phyloP scores from a whole-genome alignment of 1,140 invertebrate species.

The Saccostrea glomerata region DNA sequence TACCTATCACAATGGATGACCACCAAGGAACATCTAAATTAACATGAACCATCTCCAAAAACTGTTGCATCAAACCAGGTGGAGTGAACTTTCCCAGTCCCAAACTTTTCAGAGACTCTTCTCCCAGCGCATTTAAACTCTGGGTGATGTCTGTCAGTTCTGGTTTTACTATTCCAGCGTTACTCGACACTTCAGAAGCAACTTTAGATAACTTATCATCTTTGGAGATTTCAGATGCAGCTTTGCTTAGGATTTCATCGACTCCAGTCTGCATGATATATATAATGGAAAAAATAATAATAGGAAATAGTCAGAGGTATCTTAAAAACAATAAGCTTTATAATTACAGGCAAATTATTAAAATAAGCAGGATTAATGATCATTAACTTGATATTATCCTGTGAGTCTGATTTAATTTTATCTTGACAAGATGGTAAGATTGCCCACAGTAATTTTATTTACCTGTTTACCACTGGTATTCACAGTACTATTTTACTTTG shows the following conservation, averaged over 20 bases:
- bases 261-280: neutral
- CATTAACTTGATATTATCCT: too few species aligned
- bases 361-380: too few species aligned
- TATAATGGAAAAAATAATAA: neutral
- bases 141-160: conserved; percentile 25
- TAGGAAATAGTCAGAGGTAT: too few species aligned
- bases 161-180: neutral
- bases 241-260: conserved; percentile 25
- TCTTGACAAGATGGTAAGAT: too few species aligned
- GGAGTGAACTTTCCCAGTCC: conserved; percentile 90
- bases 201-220: conserved; percentile 1
- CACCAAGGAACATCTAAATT: conserved; percentile 92
- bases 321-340: too few species aligned
- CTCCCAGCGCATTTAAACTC: conserved; percentile 82
- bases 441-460: too few species aligned
- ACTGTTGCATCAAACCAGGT: conserved; percentile 88
- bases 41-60: conserved; percentile 90
- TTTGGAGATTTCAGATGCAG: conserved; percentile 19
- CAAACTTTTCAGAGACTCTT: conserved; percentile 88
- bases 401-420: too few species aligned
- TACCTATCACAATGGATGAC: conserved; percentile 87
- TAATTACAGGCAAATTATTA: too few species aligned
- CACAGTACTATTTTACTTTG: too few species aligned
- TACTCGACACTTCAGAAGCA: neutral
- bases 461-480: too few species aligned